These are phyloP conservation scores for Gastracanthus pulcherrimus DNA, from an alignment of 2,888 invertebrate genomes.

Conservation along the genomic window DNA sequence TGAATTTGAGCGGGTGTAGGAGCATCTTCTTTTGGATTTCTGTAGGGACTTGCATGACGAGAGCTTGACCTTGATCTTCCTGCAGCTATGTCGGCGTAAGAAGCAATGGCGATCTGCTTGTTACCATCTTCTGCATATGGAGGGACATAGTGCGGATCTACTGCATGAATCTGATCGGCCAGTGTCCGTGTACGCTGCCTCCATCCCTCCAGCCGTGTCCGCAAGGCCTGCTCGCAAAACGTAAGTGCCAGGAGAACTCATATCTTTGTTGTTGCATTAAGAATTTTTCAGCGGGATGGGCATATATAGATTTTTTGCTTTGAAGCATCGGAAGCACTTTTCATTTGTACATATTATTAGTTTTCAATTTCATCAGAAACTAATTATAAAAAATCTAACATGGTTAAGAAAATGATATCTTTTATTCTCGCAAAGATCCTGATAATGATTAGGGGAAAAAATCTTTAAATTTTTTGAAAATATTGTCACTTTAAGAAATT, in stretches of 20 bases:
- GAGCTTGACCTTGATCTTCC: constrained; percentile 79
- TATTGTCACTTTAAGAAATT: constrained; percentile 1
- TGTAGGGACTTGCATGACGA: constrained; percentile 71
- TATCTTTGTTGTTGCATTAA: constrained; percentile 67
- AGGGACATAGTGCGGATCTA: constrained; percentile 87
- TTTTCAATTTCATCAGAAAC: constrained; percentile 21
- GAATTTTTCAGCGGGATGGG: constrained; percentile 53
- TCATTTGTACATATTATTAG: constrained; percentile 62
- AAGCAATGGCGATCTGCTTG: constrained; percentile 64
- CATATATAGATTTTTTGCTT: constrained; percentile 44
- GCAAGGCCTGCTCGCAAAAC: constrained; percentile 83
- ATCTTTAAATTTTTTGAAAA: constrained; percentile 20
- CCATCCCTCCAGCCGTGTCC: constrained; percentile 82
- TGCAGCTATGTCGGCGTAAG: constrained; percentile 86
- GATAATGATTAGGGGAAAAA: constrained; percentile 5
- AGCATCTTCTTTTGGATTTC: constrained; percentile 67
- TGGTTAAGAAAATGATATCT: constrained; percentile 23
- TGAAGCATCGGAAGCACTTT: constrained; percentile 56
- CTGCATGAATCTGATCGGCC: constrained; percentile 84
- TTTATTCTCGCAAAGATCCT: constrained; percentile 8
- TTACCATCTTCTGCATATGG: constrained; percentile 75
- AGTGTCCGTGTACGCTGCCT: constrained; percentile 86
- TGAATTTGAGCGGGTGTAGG: constrained; percentile 19
- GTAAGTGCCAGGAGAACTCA: constrained; percentile 69
- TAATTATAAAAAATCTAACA: constrained; percentile 11